These are phyloP conservation scores for Grallaria varia DNA, from an alignment of 2,113 vertebrate genomes.

Conservation along the genomic window DNA sequence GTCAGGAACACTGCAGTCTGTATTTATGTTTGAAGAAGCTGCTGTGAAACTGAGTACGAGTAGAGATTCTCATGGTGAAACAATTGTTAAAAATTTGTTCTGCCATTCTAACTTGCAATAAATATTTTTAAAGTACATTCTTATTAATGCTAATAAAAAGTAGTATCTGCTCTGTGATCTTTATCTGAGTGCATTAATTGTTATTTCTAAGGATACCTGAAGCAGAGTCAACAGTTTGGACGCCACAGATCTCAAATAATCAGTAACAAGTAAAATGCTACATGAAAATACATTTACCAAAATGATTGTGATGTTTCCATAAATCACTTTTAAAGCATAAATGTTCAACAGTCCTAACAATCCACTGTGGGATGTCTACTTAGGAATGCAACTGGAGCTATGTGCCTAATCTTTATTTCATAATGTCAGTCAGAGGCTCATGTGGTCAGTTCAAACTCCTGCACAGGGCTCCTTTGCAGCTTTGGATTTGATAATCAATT, in stretches of 20 bases:
- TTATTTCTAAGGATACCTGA: neutral
- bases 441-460: constrained; percentile 73
- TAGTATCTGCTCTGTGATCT: neutral
- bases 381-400: neutral
- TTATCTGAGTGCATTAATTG: neutral
- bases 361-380: neutral
- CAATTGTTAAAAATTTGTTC: neutral
- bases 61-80: neutral
- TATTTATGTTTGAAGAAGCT: neutral
- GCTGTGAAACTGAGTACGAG: neutral
- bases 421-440: constrained; percentile 61
- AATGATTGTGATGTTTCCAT: neutral
- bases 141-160: neutral
- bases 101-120: neutral
- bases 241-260: neutral
- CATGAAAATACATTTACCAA: neutral
- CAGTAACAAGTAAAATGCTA: neutral
- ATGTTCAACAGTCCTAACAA: neutral
- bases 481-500: constrained; percentile 17
- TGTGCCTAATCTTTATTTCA: neutral
- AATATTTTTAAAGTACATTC: neutral
- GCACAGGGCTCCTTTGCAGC: constrained; percentile 75
- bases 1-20: neutral
- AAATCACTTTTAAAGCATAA: neutral
- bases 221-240: neutral